These are phyloP conservation scores for Leptoteleia sp. DNA, from an alignment of 1,140 invertebrate genomes.

Conservation along the genomic window DNA sequence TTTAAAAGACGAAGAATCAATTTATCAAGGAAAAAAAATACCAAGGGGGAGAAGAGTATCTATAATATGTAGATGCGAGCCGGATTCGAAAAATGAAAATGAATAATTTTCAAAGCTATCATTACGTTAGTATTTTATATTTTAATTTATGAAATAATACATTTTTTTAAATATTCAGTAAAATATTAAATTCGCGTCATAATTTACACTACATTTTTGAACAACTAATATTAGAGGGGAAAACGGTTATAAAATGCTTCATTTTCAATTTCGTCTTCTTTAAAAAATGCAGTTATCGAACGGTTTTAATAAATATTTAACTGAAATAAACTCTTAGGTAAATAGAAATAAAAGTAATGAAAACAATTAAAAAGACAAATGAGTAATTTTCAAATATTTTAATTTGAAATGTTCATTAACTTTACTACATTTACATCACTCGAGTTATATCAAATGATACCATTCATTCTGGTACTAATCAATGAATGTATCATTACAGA, in stretches of 20 bases:
- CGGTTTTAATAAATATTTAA: no score
- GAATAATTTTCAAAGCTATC: slow-evolving; percentile 18
- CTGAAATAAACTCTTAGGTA: no score
- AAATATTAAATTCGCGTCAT: no score
- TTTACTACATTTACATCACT: slow-evolving; percentile 38
- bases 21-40: slow-evolving; percentile 86
- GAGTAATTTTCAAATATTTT: slow-evolving; percentile 5
- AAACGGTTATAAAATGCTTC: no score
- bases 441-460: slow-evolving; percentile 19
- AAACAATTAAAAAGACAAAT: not conserved
- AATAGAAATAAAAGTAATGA: no score
- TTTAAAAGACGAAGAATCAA: slow-evolving; percentile 87
- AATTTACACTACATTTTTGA: no score
- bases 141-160: not conserved
- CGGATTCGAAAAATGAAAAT: slow-evolving; percentile 70
- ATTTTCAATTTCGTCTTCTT: no score
- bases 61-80: slow-evolving; percentile 94
- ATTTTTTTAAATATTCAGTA: no score
- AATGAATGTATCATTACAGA: slow-evolving; percentile 1
- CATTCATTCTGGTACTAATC: slow-evolving; percentile 19
- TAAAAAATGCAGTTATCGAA: no score
- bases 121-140: no score
- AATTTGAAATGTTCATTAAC: slow-evolving; percentile 18
- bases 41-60: slow-evolving; percentile 90
- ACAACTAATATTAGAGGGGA: no score